These are phyloP conservation scores for Amphiprion percula DNA, from an alignment of 2,113 vertebrate species.

Conservation along the genomic window DNA sequence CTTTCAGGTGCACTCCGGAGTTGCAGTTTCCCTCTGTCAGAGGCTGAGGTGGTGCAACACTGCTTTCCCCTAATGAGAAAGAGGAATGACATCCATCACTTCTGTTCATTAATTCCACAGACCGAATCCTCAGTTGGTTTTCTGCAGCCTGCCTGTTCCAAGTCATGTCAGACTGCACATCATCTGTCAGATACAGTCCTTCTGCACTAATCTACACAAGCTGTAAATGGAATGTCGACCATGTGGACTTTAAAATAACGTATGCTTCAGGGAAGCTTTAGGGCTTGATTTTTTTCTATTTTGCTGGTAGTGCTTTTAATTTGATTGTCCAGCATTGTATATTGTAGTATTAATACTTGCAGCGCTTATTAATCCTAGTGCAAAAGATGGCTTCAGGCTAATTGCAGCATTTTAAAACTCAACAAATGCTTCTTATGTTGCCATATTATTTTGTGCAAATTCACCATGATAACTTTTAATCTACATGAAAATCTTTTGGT, in stretches of 20 bases:
- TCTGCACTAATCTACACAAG: background rate
- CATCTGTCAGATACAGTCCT: conserved; percentile 15
- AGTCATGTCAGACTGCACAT: conserved; percentile 1
- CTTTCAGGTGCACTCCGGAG: conserved; percentile 58
- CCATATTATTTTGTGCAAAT: too few species aligned
- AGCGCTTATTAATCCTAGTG: background rate
- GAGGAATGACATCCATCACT: conserved; percentile 44
- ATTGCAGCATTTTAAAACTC: background rate
- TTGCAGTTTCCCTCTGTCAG: conserved; percentile 69
- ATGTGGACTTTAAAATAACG: conserved; percentile 7
- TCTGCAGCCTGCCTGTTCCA: background rate
- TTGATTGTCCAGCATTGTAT: background rate
- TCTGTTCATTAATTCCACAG: conserved; percentile 18
- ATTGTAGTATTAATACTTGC: background rate
- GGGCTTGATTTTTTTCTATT: background rate
- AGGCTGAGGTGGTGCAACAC: conserved; percentile 41
- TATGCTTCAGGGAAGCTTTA: background rate
- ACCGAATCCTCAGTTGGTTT: background rate
- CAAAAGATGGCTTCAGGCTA: background rate
- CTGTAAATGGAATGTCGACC: background rate
- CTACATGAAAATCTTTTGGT: too few species aligned
- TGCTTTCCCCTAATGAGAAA: conserved; percentile 57
- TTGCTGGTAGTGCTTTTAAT: background rate
- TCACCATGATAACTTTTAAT: too few species aligned
- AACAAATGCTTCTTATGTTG: background rate